Evolutionary conservation across 92 coral and sea anemone genomes (phyloP), one percentile per base, ranked within the genome.

Genomic region (Palythoa grandis): DNA sequence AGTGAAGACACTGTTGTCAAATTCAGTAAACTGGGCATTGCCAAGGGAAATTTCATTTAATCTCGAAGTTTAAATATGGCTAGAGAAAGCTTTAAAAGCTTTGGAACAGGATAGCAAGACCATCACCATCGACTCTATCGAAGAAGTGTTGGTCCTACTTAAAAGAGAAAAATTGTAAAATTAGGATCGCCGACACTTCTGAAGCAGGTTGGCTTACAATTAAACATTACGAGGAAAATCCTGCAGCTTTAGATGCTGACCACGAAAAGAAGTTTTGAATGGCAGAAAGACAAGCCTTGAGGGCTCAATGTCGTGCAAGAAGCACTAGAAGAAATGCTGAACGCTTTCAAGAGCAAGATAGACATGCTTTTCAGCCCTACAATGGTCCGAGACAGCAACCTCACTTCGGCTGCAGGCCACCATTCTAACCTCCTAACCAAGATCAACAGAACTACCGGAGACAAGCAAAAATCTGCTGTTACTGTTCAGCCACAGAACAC

Each of bases 201-300:
- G 70, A 88, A 2, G 89, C 72, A 24, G 91, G 91, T 47, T 89
- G 89, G 91, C 39, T 89, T 15, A 89, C 91, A 3, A 38, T 84
- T 16, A 69, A 89, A 54, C 91, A 89, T 40, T 89, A 77, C 91
- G 86, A 84, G 25, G 22, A 29, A 14, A 65, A 74, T 72, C 76
- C 88, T 17, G 91, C 77, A 37, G 84, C 91, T n/a, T 52, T 83
- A 7, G 76, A 73, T 53, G 47, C 57, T 15, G 91, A 83, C 14
- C 84, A 88, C 88, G 88, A 83, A 52, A 88, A 76, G 22, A 65
- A 60, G 76, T 83, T 83, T 39, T 78, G 88, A 11, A 53, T 40
- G 11, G 88, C 91, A 4, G 84, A 83, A 38, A 73, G 88, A 77
- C 71, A 83, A 72, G 88, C 88, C 19, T 13, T 88, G 35, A 57